Conservation (phyloP, 2,113 vertebrate genomes). For the Mastomys coucha region DNA sequence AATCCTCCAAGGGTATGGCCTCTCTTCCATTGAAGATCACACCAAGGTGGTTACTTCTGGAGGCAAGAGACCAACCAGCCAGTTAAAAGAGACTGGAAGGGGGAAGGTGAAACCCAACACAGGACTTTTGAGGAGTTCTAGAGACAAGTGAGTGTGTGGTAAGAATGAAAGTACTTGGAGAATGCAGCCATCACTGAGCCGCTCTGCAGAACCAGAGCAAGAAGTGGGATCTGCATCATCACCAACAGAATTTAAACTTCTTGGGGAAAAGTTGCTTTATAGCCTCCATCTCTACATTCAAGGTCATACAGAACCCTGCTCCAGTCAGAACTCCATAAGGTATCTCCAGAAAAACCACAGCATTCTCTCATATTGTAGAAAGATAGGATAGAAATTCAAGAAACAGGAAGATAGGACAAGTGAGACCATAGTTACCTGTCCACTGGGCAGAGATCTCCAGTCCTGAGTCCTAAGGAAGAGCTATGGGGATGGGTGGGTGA, state of each 20-base stretch:
- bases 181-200: no score
- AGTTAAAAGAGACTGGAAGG: background rate
- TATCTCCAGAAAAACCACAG: background rate
- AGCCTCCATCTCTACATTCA: no score
- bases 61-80: background rate
- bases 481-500: background rate
- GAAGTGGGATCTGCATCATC: background rate
- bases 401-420: no score
- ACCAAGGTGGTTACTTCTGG: background rate
- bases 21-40: rapidly evolving
- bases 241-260: background rate
- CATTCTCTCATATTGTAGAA: no score
- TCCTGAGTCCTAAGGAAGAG: background rate
- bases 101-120: no score
- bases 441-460: background rate
- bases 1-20: background rate
- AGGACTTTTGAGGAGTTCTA: background rate
- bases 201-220: background rate
- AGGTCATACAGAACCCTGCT: background rate
- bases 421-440: background rate
- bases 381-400: background rate
- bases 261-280: background rate
- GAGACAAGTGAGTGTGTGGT: background rate
- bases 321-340: background rate
- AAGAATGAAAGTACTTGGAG: background rate